These are phyloP conservation scores for Gandaritis pyraliata DNA, from an alignment of 2,888 invertebrate species.

Conservation along the genomic window DNA sequence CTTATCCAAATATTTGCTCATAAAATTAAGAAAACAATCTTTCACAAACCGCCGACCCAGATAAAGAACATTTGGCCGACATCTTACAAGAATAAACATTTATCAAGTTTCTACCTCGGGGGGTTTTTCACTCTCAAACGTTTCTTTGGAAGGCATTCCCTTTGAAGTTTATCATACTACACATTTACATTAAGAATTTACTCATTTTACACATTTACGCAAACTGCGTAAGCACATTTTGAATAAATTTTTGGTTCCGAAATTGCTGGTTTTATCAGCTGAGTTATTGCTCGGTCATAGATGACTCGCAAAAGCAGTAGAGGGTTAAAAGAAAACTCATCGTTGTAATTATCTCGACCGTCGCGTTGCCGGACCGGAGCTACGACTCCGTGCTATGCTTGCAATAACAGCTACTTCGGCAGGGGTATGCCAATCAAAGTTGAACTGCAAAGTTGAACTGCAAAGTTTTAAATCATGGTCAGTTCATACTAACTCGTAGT, in stretches of 20 bases:
- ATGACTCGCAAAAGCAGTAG: background rate
- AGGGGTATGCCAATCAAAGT: too few relatives aligned
- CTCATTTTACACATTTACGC: conserved; percentile 12
- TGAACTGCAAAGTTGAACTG: too few relatives aligned
- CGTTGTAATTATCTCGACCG: too few relatives aligned
- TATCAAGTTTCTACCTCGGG: conserved; percentile 17
- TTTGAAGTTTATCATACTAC: conserved; percentile 25
- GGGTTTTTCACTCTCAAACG: conserved; percentile 8
- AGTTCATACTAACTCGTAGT: too few relatives aligned
- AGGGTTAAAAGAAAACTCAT: too few relatives aligned
- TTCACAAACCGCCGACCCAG: conserved; percentile 8
- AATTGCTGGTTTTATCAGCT: conserved; percentile 4
- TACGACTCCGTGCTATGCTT: too few relatives aligned
- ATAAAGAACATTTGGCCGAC: conserved; percentile 16
- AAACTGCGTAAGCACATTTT: conserved; percentile 6
- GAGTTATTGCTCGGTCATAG: conserved; percentile 8
- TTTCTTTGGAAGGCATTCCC: conserved; percentile 13
- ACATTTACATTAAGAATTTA: conserved; percentile 17
- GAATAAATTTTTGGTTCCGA: background rate
- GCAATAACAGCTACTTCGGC: too few relatives aligned
- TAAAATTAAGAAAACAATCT: conserved; percentile 18
- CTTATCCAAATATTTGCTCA: conserved; percentile 1
- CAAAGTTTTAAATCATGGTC: too few relatives aligned
- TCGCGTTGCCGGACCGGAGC: too few relatives aligned
- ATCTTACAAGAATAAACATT: conserved; percentile 13